phyloP scores from a whole-genome alignment of 1,140 invertebrate species.

The Hylaeus anthracinus region DNA sequence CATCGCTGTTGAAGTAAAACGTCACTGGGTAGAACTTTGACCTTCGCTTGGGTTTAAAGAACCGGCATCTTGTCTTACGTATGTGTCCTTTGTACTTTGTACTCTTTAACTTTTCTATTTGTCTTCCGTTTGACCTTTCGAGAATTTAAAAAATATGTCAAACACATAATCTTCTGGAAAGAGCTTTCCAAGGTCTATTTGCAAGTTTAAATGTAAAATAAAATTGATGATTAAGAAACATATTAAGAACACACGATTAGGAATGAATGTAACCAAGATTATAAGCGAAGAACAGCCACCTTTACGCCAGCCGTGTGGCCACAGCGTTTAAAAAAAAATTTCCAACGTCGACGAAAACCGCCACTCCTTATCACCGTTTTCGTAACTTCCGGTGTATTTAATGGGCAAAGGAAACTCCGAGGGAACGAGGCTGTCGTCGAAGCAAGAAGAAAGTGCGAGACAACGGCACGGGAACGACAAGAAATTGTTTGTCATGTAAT shows the following conservation, averaged over 20 bases:
- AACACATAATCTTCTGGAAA: too few species aligned
- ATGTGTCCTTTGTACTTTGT: too few species aligned
- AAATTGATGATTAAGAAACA: too few species aligned
- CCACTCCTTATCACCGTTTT: background rate
- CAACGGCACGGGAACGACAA: slow-evolving; percentile 19
- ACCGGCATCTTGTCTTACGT: too few species aligned
- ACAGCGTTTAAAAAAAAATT: background rate
- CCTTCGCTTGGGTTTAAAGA: background rate
- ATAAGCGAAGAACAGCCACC: too few species aligned
- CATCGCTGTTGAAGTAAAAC: slow-evolving; percentile 24
- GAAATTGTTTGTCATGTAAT: slow-evolving; percentile 63
- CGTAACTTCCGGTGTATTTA: slow-evolving; percentile 38
- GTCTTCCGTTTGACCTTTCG: too few species aligned
- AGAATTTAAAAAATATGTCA: too few species aligned
- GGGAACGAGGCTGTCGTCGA: slow-evolving; percentile 23
- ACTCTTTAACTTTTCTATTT: background rate
- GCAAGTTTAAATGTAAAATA: too few species aligned
- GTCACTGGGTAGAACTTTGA: background rate
- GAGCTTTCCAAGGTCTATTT: too few species aligned
- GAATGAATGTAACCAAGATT: too few species aligned
- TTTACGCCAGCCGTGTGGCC: background rate
- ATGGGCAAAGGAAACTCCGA: slow-evolving; percentile 39
- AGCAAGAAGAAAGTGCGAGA: slow-evolving; percentile 43
- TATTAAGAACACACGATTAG: too few species aligned
- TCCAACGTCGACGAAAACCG: background rate